Percentiles rank a stretch among this genome's conserved stretches.
These are phyloP conservation scores for Meloidogyne exigua DNA, from an alignment of 1,140 invertebrate genomes.

Conservation along the genomic window DNA sequence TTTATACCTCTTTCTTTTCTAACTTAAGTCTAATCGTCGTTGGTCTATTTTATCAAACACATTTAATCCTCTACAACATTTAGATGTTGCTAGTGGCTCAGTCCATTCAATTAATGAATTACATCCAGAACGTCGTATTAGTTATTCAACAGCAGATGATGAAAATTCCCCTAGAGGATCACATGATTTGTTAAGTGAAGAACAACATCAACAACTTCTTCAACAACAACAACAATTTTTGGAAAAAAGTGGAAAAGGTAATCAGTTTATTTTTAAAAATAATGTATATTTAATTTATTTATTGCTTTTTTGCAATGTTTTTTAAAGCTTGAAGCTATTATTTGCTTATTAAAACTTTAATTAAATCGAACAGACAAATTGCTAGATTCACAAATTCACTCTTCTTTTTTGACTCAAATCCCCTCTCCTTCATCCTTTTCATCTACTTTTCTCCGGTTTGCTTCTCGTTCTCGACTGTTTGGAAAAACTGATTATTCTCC, in stretches of 20 bases:
- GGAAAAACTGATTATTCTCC: conserved; percentile 33
- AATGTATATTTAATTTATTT: too few species aligned
- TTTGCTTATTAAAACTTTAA: too few species aligned
- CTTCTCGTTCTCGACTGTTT: conserved; percentile 43
- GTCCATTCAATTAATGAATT: conserved; percentile 63
- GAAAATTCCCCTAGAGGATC: conserved; percentile 63
- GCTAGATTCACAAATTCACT: neutral
- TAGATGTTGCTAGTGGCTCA: conserved; percentile 34
- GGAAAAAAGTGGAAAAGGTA: neutral
- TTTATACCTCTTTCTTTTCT: neutral
- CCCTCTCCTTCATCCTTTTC: conserved; percentile 7
- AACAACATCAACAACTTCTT: conserved; percentile 15
- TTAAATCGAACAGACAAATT: neutral
- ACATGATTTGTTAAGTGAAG: conserved; percentile 54
- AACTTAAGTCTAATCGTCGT: conserved; percentile 60
- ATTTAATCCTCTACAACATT: conserved; percentile 50
- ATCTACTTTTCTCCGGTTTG: conserved; percentile 39
- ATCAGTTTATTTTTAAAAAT: too few species aligned
- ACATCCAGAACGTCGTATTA: conserved; percentile 58
- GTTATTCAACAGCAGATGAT: conserved; percentile 63
- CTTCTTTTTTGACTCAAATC: neutral
- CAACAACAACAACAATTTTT: neutral
- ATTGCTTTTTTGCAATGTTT: neutral
- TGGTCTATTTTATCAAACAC: conserved; percentile 65
- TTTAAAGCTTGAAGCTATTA: too few species aligned